Conservation (phyloP, 2,888 invertebrate species). For the Hipparchia sbordonii region DNA sequence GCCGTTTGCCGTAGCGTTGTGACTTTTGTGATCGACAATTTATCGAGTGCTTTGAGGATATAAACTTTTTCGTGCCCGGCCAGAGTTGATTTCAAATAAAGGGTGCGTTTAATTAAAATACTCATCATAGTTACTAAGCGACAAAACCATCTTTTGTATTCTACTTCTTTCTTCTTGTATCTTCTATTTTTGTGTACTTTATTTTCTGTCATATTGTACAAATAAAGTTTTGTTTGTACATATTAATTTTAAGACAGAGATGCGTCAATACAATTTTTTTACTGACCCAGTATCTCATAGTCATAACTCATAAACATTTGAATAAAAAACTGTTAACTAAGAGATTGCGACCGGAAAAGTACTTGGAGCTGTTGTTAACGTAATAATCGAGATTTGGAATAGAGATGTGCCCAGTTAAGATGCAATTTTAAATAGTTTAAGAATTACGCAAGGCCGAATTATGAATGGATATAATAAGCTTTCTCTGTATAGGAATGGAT, state of each 20-base stretch:
- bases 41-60: constrained; percentile 59
- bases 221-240: too few relatives aligned
- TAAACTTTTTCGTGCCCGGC: constrained; percentile 47
- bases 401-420: constrained; percentile 9
- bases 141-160: too few relatives aligned
- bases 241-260: not conserved
- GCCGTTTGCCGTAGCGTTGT: constrained; percentile 62
- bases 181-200: too few relatives aligned
- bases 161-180: too few relatives aligned
- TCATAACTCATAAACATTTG: not conserved
- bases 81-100: constrained; percentile 49
- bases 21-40: constrained; percentile 59
- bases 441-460: constrained; percentile 58
- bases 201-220: too few relatives aligned
- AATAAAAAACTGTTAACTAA: constrained; percentile 2
- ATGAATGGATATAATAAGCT: constrained; percentile 57
- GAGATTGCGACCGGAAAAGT: constrained; percentile 17
- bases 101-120: constrained; percentile 57
- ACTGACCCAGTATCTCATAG: not conserved
- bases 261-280: not conserved
- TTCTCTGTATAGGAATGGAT: constrained; percentile 66
- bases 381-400: constrained; percentile 23
- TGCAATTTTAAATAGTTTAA: constrained; percentile 38
- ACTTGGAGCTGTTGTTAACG: constrained; percentile 17
- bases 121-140: not conserved